Conservation (phyloP, 2,888 invertebrate genomes). For the Orthonevra nobilis region DNA sequence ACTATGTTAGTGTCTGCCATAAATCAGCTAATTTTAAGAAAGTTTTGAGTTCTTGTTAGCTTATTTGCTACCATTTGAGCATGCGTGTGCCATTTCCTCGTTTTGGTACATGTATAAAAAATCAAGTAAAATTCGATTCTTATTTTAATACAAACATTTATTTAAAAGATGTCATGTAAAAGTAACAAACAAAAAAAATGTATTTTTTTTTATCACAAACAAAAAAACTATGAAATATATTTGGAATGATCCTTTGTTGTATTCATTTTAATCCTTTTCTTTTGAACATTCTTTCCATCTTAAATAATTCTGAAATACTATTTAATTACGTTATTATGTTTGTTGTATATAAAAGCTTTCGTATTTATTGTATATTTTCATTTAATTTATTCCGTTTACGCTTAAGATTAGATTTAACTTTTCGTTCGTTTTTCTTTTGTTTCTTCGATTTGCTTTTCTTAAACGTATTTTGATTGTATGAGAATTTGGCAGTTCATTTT, state of each 20-base stretch:
- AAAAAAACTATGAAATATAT: conserved; percentile 69
- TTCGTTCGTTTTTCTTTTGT: too few species aligned
- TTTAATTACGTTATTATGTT: conserved; percentile 60
- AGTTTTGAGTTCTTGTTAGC: too few species aligned
- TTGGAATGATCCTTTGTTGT: conserved; percentile 69
- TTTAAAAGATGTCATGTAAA: conserved; percentile 70
- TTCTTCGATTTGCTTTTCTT: conserved; percentile 36
- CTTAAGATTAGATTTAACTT: conserved; percentile 50
- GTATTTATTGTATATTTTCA: conserved; percentile 65
- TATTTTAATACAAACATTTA: conserved; percentile 68
- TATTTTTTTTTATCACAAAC: conserved; percentile 67
- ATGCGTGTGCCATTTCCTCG: too few species aligned
- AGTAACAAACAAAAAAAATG: conserved; percentile 67
- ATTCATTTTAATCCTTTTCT: conserved; percentile 37
- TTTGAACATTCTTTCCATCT: conserved; percentile 29
- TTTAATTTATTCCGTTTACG: conserved; percentile 56
- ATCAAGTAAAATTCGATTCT: not conserved
- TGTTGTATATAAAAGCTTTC: conserved; percentile 68
- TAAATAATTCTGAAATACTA: conserved; percentile 56
- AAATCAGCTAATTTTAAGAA: too few species aligned
- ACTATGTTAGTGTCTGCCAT: too few species aligned
- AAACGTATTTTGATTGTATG: conserved; percentile 67
- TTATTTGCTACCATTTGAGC: too few species aligned
- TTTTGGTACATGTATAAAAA: not conserved
- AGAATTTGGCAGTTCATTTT: conserved; percentile 65